Evolutionary conservation across 1,140 invertebrate species (phyloP).

Genomic region (Heliconius eleuchia): DNA sequence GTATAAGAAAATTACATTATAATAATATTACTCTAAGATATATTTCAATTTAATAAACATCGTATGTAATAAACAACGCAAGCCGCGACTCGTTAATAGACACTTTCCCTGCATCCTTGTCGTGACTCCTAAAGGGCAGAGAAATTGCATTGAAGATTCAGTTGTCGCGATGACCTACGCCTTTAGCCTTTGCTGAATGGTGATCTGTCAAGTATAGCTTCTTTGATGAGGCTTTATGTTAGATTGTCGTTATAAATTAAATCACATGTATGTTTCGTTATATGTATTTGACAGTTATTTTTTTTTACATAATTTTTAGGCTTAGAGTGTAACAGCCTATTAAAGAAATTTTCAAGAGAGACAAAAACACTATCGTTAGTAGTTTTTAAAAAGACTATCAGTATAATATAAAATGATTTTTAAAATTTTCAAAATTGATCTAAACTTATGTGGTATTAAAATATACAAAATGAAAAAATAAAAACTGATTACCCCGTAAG

Average conservation of each 20-base stretch:
- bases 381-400: too few relatives aligned
- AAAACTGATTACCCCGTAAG: too few relatives aligned
- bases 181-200: constrained; percentile 23
- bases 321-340: too few relatives aligned
- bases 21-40: neutral
- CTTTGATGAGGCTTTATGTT: neutral
- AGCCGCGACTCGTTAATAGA: neutral
- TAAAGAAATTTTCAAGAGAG: too few relatives aligned
- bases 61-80: neutral
- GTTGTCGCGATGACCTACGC: constrained; percentile 37
- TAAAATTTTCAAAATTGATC: too few relatives aligned
- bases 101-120: constrained; percentile 23
- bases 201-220: neutral
- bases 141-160: constrained; percentile 33
- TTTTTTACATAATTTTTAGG: neutral
- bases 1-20: too few relatives aligned
- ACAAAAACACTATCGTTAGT: too few relatives aligned
- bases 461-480: too few relatives aligned
- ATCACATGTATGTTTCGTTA: neutral
- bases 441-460: too few relatives aligned
- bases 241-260: neutral
- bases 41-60: neutral
- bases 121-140: constrained; percentile 34
- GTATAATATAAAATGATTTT: too few relatives aligned
- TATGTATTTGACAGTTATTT: neutral